Evolutionary conservation across 2,113 vertebrate species (phyloP).

Genomic region (Alligator mississippiensis): DNA sequence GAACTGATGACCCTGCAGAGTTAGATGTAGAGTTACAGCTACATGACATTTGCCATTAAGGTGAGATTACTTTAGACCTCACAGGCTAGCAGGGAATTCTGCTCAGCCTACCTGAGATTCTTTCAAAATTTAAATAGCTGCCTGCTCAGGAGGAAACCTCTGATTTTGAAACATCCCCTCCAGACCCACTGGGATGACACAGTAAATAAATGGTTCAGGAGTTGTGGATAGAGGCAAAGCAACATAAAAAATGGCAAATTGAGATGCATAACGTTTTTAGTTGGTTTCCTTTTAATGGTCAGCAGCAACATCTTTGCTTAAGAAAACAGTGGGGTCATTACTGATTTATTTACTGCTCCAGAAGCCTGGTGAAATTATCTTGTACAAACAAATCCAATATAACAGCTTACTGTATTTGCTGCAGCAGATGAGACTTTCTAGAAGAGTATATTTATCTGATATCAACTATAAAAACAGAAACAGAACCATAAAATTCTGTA

Average conservation of each 20-base stretch:
- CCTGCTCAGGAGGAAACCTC: not conserved
- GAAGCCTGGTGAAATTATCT: not conserved
- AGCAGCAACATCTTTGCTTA: not conserved
- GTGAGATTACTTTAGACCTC: not conserved
- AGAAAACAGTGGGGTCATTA: not conserved
- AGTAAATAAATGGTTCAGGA: not conserved
- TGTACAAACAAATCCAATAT: slow-evolving; percentile 17
- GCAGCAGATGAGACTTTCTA: not conserved
- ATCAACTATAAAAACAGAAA: not conserved
- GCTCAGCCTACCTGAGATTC: not conserved
- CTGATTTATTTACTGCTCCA: slow-evolving; percentile 41
- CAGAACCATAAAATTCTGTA: not conserved
- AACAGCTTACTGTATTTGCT: not conserved
- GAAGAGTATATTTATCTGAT: not conserved
- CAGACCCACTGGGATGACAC: not conserved
- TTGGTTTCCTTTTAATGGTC: slow-evolving; percentile 34
- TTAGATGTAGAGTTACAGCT: too few relatives aligned
- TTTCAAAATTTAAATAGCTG: not conserved
- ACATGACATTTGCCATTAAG: not conserved
- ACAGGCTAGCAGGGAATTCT: not conserved
- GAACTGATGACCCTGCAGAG: not conserved
- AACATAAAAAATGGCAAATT: not conserved
- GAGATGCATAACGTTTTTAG: not conserved
- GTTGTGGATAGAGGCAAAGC: not conserved
- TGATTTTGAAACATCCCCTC: not conserved